A percentile compares a stretch with the other conserved stretches of the same genome.
phyloP scores from a whole-genome alignment of 2,797 vertebrate species.

The Manis crassicaudata region DNA sequence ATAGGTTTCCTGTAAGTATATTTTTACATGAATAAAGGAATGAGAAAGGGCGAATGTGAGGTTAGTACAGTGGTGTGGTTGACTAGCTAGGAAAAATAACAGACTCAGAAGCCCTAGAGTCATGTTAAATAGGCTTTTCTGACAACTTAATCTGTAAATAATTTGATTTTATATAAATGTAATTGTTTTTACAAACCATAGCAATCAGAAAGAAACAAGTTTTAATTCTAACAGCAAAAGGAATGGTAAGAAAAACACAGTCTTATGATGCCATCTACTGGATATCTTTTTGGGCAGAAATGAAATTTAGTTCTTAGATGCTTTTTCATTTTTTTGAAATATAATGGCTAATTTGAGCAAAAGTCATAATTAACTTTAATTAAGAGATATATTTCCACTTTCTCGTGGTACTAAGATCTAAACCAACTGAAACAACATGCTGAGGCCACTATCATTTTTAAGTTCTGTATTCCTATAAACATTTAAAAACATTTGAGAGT shows the following conservation, averaged over 20 bases:
- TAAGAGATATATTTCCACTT: conserved; percentile 13
- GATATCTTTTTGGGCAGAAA: conserved; percentile 69
- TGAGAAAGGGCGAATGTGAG: not conserved
- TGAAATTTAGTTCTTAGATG: conserved; percentile 38
- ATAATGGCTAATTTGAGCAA: conserved; percentile 1
- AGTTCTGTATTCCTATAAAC: conserved; percentile 9
- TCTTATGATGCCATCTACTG: conserved; percentile 86
- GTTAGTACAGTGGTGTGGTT: not conserved
- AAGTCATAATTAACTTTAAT: conserved; percentile 47
- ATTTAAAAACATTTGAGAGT: conserved; percentile 35
- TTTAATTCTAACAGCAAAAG: conserved; percentile 58
- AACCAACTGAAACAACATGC: not conserved
- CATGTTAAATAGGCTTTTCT: conserved; percentile 41
- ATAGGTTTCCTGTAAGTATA: not conserved
- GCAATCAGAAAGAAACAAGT: conserved; percentile 56
- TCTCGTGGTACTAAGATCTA: not conserved
- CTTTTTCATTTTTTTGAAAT: not conserved
- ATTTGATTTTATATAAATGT: conserved; percentile 39
- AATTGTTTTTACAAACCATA: conserved; percentile 51
- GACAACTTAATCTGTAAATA: conserved; percentile 10
- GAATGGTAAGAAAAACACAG: conserved; percentile 51
- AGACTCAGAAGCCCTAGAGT: conserved; percentile 32
- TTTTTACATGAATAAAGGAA: conserved; percentile 50
- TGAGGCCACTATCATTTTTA: conserved; percentile 40
- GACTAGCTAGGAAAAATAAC: not conserved